Percentiles rank a stretch among this genome's conserved stretches.
phyloP scores from a whole-genome alignment of 2,797 vertebrate genomes.

The Eremophila alpestris region DNA sequence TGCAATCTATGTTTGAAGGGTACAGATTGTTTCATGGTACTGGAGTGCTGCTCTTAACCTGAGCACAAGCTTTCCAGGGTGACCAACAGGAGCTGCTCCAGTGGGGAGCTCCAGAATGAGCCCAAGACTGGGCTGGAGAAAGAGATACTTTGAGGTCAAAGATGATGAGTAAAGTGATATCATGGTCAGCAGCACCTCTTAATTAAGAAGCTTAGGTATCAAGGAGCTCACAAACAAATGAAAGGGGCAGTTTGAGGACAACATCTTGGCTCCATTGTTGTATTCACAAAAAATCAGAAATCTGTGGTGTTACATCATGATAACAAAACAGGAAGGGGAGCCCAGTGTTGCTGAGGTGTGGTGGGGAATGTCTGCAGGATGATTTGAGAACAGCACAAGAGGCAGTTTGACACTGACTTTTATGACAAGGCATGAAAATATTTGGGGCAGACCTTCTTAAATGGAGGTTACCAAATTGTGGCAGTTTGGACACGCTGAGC shows the following conservation, averaged over 20 bases:
- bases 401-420: background rate
- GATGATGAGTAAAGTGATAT: background rate
- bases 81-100: background rate
- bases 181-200: background rate
- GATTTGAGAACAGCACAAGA: background rate
- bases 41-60: background rate
- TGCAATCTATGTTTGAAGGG: background rate
- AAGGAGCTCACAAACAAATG: background rate
- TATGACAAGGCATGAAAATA: background rate
- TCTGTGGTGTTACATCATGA: background rate
- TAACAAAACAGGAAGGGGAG: background rate
- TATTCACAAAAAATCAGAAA: background rate
- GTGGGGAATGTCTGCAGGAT: accelerated
- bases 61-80: background rate
- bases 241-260: background rate
- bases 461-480: background rate
- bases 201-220: background rate
- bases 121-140: background rate
- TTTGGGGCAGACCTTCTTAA: background rate
- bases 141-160: background rate
- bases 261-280: background rate
- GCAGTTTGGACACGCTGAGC: background rate
- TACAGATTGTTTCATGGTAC: background rate
- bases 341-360: background rate
- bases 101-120: background rate